Base-by-base conservation (phyloP, 1,140 invertebrate genomes). In the Pogonus chalceus region DNA sequence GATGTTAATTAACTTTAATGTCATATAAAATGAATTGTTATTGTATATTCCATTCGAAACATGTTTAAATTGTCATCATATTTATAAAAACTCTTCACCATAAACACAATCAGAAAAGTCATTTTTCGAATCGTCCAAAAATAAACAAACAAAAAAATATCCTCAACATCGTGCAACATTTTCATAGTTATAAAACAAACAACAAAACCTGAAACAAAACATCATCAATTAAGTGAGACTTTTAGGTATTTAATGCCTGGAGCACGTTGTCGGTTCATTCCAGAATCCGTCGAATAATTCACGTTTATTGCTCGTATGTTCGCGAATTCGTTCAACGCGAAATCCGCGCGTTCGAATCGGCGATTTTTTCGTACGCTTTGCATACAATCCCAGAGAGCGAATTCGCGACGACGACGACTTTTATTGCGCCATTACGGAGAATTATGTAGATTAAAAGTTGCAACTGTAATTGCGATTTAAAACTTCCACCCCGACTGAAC, bases 371-470 rank as follows among this genome's bases (percentile, higher is more conserved):
- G 35, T 54, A 26, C 53, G 47, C 49, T 31, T n/a, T 47, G 46
- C 46, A 48, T 50, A 43, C 37, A 52, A 31, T 26, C 22, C 23
- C 20, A 52, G 14, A 35, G 14, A 35, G 22, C 31, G 31, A 52
- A 52, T 52, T 26, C 51, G n/a, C 37, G 31, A 52, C 66, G 31
- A 52, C 66, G 66, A 65, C 62, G 68, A 70, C 68, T 69, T 66
- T 69, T 69, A 70, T 66, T 59, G 62, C 43, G 55, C 63, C 63
- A 58, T 69, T 67, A 56, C 56, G 55, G 57, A 65, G 67, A 70
- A 62, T 69, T 70, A 70, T 70, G 68, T 66, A 70, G 68, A 70
- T 70, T 70, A 70, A 70, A 70, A 70, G 68, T 70, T 70, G 68
- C 68, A 68, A 68, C 63, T 67, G 65, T 70, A 70, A 70, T 70